phyloP scores from a whole-genome alignment of 2,113 vertebrate species.

The Agapornis roseicollis region DNA sequence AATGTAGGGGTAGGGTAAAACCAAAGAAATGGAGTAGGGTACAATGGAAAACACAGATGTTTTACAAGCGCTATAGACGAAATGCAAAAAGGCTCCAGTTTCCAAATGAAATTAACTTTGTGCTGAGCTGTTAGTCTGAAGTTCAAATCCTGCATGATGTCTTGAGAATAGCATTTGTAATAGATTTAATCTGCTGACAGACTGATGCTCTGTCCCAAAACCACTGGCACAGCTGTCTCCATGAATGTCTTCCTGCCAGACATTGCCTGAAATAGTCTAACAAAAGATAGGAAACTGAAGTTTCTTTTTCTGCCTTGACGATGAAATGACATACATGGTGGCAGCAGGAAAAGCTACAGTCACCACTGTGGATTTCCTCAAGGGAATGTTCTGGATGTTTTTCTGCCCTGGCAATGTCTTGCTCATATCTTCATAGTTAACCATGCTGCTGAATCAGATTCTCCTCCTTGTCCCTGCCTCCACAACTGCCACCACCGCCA shows the following conservation, averaged over 20 bases:
- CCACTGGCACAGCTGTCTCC: neutral
- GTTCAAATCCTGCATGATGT: neutral
- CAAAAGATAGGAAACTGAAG: neutral
- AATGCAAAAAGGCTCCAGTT: neutral
- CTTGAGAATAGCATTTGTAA: slow-evolving; percentile 2
- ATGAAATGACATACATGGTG: neutral
- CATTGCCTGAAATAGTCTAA: neutral
- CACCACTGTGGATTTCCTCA: neutral
- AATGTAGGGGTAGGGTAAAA: slow-evolving; percentile 3
- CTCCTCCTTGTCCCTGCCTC: neutral
- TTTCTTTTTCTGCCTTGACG: neutral
- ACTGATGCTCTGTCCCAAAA: neutral
- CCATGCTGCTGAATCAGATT: neutral
- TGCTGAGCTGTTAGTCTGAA: slow-evolving; percentile 19
- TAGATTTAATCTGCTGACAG: slow-evolving; percentile 26
- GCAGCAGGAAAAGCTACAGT: neutral
- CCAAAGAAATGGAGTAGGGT: neutral
- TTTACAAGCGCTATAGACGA: neutral
- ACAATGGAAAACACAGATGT: neutral
- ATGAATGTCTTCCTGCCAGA: neutral
- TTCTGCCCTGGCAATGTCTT: neutral
- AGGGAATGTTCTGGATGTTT: neutral
- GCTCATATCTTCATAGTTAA: neutral
- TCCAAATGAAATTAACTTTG: neutral
- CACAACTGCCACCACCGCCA: neutral